Percentiles rank a stretch among this genome's conserved stretches.
phyloP scores from a whole-genome alignment of 2,888 invertebrate genomes.

The Tenthredo mesomela region DNA sequence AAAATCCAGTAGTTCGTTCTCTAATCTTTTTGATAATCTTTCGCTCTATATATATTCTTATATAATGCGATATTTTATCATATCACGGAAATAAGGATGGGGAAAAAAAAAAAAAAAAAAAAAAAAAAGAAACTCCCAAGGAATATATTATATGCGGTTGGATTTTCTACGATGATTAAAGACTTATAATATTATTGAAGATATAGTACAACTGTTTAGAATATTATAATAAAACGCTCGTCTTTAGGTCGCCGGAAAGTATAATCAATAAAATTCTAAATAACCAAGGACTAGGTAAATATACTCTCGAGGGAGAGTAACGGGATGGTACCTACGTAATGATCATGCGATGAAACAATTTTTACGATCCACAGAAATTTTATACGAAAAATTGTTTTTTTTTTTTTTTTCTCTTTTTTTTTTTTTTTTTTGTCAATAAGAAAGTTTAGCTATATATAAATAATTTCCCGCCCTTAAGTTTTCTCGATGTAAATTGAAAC shows the following conservation, averaged over 20 bases:
- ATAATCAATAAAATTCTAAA: slow-evolving; percentile 6
- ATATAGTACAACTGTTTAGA: background rate
- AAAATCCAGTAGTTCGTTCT: no score
- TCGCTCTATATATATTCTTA: no score
- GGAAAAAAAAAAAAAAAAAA: background rate
- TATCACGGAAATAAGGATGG: background rate
- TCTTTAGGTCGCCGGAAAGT: background rate
- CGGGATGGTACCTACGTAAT: background rate
- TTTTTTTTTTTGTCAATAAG: background rate
- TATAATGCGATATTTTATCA: no score
- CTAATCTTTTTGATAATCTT: no score
- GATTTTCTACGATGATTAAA: background rate
- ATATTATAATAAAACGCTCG: background rate
- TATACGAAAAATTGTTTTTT: background rate
- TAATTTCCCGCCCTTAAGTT: background rate
- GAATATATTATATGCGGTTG: background rate
- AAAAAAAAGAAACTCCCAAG: background rate
- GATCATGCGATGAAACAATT: background rate
- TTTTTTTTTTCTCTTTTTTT: background rate
- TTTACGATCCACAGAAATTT: background rate
- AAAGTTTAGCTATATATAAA: background rate
- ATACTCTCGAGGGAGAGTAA: background rate
- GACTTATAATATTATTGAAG: background rate
- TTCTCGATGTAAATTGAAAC: background rate
- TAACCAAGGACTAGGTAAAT: background rate